A percentile compares a stretch with the other conserved stretches of the same genome.
phyloP scores from a whole-genome alignment of 2,113 vertebrate species.

The Dromaius novaehollandiae region DNA sequence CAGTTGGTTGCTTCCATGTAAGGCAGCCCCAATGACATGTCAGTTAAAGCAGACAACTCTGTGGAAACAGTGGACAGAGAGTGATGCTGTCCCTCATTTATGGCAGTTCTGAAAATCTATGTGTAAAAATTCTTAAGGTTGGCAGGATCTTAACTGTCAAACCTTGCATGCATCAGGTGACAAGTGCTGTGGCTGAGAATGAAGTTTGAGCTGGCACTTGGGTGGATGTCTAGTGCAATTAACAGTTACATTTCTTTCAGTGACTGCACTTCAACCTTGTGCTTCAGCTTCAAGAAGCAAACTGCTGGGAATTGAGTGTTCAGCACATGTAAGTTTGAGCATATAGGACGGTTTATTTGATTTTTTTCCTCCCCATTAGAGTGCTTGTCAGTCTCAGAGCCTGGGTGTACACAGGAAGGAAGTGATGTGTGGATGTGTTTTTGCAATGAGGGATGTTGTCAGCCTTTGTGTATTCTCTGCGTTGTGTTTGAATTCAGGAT shows the following conservation, averaged over 20 bases:
- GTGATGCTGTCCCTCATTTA: background rate
- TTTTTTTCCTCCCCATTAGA: fast-evolving
- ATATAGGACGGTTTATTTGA: background rate
- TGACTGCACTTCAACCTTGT: background rate
- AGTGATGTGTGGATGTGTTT: background rate
- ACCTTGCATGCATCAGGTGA: background rate
- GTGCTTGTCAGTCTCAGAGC: background rate
- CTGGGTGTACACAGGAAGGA: background rate
- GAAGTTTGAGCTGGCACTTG: background rate
- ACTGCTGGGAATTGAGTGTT: background rate
- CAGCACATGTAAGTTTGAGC: background rate
- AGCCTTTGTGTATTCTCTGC: background rate
- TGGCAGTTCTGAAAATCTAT: background rate
- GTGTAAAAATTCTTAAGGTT: background rate
- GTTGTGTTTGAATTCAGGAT: background rate
- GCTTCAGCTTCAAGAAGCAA: background rate
- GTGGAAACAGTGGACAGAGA: background rate
- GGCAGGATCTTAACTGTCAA: background rate
- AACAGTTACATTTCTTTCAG: background rate
- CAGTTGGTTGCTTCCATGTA: background rate
- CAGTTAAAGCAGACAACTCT: background rate
- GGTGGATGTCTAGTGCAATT: background rate
- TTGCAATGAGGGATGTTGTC: background rate
- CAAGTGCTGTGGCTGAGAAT: background rate
- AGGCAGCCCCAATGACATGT: background rate